phyloP scores from a whole-genome alignment of 2,113 vertebrate species.

The Antigone vipio region DNA sequence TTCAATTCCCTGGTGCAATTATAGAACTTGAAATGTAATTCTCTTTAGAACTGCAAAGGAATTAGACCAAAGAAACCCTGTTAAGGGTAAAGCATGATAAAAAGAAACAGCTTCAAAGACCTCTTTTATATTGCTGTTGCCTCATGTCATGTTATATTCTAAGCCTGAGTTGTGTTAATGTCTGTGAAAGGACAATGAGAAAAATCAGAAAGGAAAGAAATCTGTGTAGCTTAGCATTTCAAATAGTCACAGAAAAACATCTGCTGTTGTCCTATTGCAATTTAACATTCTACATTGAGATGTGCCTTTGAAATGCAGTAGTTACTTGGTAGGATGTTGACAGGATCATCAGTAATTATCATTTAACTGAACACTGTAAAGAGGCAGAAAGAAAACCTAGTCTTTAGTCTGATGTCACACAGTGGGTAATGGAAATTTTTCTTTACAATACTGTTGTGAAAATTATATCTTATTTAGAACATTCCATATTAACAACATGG shows the following conservation, averaged over 20 bases:
- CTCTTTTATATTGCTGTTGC: constrained; percentile 55
- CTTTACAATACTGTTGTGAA: background rate
- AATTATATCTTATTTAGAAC: background rate
- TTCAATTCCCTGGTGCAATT: constrained; percentile 67
- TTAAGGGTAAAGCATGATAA: constrained; percentile 62
- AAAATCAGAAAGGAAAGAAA: constrained; percentile 27
- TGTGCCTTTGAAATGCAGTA: constrained; percentile 18
- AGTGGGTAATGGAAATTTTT: background rate
- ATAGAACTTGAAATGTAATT: constrained; percentile 69
- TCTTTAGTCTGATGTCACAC: background rate
- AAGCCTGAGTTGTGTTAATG: background rate
- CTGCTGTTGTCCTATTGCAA: background rate
- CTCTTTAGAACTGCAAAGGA: constrained; percentile 63
- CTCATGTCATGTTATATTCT: constrained; percentile 57
- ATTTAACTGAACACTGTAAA: background rate
- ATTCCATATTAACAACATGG: background rate
- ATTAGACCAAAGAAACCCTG: constrained; percentile 65
- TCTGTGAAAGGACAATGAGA: constrained; percentile 48
- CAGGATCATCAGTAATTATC: background rate
- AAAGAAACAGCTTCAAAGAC: constrained; percentile 67
- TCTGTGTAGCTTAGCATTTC: background rate
- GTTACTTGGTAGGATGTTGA: background rate
- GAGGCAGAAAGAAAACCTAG: background rate
- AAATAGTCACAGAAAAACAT: background rate
- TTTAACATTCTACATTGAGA: background rate